Conservation (phyloP, 2,113 vertebrate genomes). For the Myodes glareolus region DNA sequence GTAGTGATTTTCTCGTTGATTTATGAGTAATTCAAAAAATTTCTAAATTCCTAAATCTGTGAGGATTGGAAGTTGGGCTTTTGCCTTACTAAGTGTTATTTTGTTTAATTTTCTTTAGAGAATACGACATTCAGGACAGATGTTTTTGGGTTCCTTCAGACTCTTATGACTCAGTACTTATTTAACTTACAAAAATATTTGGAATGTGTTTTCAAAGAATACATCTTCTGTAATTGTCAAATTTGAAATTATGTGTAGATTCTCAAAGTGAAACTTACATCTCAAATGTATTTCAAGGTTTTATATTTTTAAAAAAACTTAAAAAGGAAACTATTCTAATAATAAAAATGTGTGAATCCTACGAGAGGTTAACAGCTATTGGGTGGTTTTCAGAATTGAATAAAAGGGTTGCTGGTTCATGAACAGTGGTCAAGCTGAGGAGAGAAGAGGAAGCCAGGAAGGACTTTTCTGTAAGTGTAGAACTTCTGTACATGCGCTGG, state of each 20-base stretch:
- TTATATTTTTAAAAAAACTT: not conserved
- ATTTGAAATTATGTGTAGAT: not conserved
- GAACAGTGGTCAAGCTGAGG: not conserved
- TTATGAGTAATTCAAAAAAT: not conserved
- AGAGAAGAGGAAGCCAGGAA: not conserved
- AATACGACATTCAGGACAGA: not conserved
- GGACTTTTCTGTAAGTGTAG: not conserved
- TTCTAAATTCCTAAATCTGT: slow-evolving; percentile 2
- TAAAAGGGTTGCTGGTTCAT: not conserved
- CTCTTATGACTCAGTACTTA: not conserved
- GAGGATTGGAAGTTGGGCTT: not conserved
- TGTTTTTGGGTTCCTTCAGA: not conserved
- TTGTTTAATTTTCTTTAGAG: slow-evolving; percentile 38
- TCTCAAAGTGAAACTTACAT: not conserved
- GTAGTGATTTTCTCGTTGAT: not conserved
- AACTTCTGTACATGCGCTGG: not conserved
- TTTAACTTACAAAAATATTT: not conserved
- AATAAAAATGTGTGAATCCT: not conserved
- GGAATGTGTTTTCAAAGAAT: not conserved
- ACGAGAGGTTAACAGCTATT: not conserved
- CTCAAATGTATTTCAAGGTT: slow-evolving; percentile 18
- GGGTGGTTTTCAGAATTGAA: not conserved
- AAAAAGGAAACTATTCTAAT: not conserved
- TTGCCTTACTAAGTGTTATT: not conserved
- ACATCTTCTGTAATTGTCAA: not conserved